phyloP scores from a whole-genome alignment of 2,113 vertebrate genomes.

The Sclerurus mexicanus region DNA sequence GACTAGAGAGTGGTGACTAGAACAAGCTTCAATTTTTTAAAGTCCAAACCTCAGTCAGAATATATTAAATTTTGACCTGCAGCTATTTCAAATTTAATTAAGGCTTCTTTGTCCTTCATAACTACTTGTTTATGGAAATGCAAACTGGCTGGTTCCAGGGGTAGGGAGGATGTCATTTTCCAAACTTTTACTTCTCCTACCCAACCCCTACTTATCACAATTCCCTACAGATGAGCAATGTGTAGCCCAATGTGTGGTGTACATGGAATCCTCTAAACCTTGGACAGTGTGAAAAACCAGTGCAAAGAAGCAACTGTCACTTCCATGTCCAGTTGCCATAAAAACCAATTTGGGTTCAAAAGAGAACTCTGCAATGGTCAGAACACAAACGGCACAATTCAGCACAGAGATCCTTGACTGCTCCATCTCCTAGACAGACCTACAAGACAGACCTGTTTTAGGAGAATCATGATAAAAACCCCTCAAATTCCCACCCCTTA shows the following conservation, averaged over 20 bases:
- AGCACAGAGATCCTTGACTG: background rate
- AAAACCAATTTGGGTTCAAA: background rate
- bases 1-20: background rate
- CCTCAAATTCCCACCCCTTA: background rate
- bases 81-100: background rate
- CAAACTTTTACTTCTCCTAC: background rate
- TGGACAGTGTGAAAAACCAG: background rate
- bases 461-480: background rate
- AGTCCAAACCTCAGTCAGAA: background rate
- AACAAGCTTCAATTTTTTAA: background rate
- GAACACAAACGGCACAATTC: background rate
- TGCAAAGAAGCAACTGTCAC: background rate
- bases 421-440: background rate
- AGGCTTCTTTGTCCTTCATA: background rate
- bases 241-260: background rate
- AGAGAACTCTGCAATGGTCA: background rate
- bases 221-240: background rate
- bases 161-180: background rate
- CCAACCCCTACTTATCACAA: background rate
- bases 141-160: background rate
- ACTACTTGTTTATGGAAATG: background rate
- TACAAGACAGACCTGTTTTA: background rate
- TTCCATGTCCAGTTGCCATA: background rate
- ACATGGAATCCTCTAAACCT: background rate
- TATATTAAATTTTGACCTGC: background rate